A percentile compares a stretch with the other conserved stretches of the same genome.
Conservation (phyloP, 2,888 invertebrate species). For the Clivina fossor region DNA sequence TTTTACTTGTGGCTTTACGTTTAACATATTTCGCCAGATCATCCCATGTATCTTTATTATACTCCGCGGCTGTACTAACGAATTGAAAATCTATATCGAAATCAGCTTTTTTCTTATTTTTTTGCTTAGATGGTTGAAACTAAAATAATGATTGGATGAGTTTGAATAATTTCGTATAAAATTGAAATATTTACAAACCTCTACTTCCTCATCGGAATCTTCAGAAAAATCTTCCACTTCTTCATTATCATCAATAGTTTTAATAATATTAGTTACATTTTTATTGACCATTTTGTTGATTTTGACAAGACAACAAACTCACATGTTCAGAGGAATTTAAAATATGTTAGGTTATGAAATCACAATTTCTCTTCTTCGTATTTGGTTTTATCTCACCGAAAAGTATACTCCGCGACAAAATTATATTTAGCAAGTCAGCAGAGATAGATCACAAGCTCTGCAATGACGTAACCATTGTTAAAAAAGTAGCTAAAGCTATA, state of each 20-base stretch:
- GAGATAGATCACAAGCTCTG: constrained; percentile 22
- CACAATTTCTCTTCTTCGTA: not conserved
- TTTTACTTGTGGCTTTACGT: constrained; percentile 75
- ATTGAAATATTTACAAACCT: constrained; percentile 57
- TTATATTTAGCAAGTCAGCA: constrained; percentile 12
- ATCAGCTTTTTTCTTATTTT: constrained; percentile 69
- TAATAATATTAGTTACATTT: constrained; percentile 58
- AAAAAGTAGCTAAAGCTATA: constrained; percentile 32
- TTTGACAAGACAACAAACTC: not conserved
- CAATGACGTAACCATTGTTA: constrained; percentile 31
- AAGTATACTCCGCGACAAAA: constrained; percentile 26
- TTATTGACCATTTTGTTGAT: constrained; percentile 22
- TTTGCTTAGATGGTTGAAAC: constrained; percentile 83
- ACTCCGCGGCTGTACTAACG: constrained; percentile 74
- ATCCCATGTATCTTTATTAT: constrained; percentile 80
- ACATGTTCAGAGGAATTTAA: not conserved
- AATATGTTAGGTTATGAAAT: constrained; percentile 6
- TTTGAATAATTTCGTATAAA: constrained; percentile 7
- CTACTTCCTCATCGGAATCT: constrained; percentile 78
- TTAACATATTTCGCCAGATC: constrained; percentile 77
- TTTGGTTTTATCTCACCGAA: not conserved
- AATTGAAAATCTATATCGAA: constrained; percentile 83
- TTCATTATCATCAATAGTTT: constrained; percentile 82
- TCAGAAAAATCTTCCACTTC: constrained; percentile 78
- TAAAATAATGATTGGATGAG: constrained; percentile 47